Conservation (phyloP, 2,888 invertebrate species). For the Callosobruchus maculatus region DNA sequence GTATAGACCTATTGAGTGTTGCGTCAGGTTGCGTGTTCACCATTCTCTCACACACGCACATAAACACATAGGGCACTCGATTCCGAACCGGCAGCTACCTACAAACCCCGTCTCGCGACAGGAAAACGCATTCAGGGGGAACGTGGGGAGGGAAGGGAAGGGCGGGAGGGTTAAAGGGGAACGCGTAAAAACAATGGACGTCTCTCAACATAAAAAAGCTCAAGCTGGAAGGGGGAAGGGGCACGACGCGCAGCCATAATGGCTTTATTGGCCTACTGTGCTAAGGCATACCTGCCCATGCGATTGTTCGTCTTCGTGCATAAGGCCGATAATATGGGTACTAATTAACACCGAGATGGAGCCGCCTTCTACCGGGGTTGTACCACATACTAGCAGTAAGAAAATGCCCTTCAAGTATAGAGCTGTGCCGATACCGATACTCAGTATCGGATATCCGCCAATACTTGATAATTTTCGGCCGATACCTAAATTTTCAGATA, state of each 20-base stretch:
- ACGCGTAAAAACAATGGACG: not conserved
- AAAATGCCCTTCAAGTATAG: too few species aligned
- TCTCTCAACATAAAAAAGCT: not conserved
- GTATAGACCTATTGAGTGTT: not conserved
- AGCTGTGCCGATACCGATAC: too few species aligned
- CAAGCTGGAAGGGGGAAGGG: not conserved
- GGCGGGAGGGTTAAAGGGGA: not conserved
- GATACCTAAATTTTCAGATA: too few species aligned
- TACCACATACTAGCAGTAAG: too few species aligned
- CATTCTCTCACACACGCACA: not conserved
- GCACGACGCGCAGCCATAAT: not conserved
- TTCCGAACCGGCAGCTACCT: not conserved
- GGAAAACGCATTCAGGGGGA: not conserved
- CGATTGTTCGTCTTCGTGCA: not conserved
- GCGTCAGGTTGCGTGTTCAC: not conserved
- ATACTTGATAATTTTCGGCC: too few species aligned
- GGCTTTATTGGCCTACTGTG: not conserved
- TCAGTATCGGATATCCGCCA: too few species aligned
- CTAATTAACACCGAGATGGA: not conserved
- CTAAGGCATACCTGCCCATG: not conserved
- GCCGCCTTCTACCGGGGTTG: not conserved
- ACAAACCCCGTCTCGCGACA: not conserved
- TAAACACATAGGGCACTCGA: not conserved
- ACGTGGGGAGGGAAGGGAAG: too few species aligned
- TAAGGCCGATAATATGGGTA: not conserved